Percentiles rank a stretch among this genome's conserved stretches.
Conservation (phyloP, 2,888 invertebrate genomes). For the Drosophila paramelanica region DNA sequence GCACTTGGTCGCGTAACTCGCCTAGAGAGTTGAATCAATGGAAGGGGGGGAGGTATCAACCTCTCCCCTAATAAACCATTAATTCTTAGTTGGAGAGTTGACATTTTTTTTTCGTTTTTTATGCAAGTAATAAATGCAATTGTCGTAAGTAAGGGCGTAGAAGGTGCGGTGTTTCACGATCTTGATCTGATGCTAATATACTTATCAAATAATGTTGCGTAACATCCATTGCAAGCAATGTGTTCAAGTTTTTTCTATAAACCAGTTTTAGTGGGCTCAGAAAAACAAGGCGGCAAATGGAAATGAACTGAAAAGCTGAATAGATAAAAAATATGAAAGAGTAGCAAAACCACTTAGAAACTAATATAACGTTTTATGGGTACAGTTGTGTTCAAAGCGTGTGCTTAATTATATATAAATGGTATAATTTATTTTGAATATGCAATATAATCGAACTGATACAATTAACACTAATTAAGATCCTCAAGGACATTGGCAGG, state of each 20-base stretch:
- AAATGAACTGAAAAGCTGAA: not conserved
- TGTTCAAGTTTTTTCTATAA: constrained; percentile 33
- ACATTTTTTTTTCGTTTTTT: constrained; percentile 44
- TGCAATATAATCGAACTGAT: not conserved
- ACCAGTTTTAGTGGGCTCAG: constrained; percentile 37
- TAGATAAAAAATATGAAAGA: not conserved
- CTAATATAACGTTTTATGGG: not conserved
- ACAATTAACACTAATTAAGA: not conserved
- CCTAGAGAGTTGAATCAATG: constrained; percentile 82
- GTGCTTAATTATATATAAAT: not conserved
- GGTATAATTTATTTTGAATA: not conserved
- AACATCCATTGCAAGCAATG: constrained; percentile 51
- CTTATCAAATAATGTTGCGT: constrained; percentile 53
- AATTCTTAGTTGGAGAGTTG: constrained; percentile 82
- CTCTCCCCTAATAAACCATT: constrained; percentile 22
- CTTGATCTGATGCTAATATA: constrained; percentile 5
- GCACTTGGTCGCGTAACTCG: constrained; percentile 66
- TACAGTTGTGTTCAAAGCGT: constrained; percentile 42
- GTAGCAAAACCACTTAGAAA: not conserved
- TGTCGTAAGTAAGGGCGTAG: constrained; percentile 12
- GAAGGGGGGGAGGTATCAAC: constrained; percentile 7
- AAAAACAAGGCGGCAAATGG: constrained; percentile 1
- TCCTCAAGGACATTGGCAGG: constrained; percentile 11
- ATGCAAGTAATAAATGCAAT: not conserved
- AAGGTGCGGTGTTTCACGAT: constrained; percentile 5